Percentiles rank a stretch among this genome's conserved stretches.
phyloP scores from a whole-genome alignment of 2,113 vertebrate genomes.

The Otocyon megalotis region DNA sequence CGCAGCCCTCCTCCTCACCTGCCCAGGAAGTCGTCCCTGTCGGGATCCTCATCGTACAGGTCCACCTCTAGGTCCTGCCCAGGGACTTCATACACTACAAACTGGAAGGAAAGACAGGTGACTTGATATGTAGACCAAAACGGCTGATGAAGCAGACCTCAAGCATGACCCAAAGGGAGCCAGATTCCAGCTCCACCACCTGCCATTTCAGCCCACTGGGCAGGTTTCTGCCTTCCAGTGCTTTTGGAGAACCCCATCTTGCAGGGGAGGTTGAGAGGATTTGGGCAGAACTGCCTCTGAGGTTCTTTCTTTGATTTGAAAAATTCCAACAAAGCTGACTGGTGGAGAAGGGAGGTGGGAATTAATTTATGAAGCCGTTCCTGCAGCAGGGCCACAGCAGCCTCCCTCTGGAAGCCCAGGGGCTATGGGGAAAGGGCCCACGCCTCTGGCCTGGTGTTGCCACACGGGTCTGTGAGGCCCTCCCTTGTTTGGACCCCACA shows the following conservation, averaged over 20 bases:
- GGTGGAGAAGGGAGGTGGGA: not conserved
- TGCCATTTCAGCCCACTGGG: not conserved
- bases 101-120: slow-evolving; percentile 82
- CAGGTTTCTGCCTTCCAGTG: not conserved
- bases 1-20: slow-evolving; percentile 85
- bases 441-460: not conserved
- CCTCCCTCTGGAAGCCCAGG: not conserved
- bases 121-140: not conserved
- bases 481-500: not conserved
- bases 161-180: not conserved
- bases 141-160: not conserved
- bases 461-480: not conserved
- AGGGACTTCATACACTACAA: slow-evolving; percentile 96
- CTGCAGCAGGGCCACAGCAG: not conserved
- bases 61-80: slow-evolving; percentile 97
- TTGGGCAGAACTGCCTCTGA: not conserved
- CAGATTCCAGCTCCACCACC: not conserved
- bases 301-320: not conserved
- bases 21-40: slow-evolving; percentile 97
- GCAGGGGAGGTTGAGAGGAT: not conserved
- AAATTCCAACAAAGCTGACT: not conserved
- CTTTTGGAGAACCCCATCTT: not conserved
- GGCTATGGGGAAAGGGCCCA: not conserved
- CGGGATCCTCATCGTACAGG: slow-evolving; percentile 95
- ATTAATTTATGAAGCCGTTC: not conserved